Evolutionary conservation across 2,797 vertebrate genomes (phyloP), one percentile per base, ranked within the genome.

Genomic region (Chelmon rostratus): DNA sequence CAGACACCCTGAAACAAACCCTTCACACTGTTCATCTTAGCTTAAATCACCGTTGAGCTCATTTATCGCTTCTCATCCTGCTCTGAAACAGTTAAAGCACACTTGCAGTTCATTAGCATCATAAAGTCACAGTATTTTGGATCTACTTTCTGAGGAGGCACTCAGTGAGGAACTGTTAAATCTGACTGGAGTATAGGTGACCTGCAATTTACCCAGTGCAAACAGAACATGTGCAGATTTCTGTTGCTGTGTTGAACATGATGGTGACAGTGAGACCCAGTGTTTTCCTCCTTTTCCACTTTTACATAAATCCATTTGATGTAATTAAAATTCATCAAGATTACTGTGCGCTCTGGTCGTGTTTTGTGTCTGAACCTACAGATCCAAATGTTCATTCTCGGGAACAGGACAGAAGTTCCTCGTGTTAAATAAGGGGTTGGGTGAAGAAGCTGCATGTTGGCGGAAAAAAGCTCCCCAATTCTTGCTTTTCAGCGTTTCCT

Each of bases 271-370:
- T 67, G 83, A 89, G 75, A 91, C 80, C 86, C 86, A 72, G 76
- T 91, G 92, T 91, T 91, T 89, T 84, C 76, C 85, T 89, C 86
- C 76, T 94, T 94, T 96, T 94, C 84, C 93, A 94, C 90, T 95
- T 95, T 95, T 95, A 89, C 94, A 95, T 94, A 87, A 95, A 94
- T 84, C 85, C 91, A 93, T 94, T 92, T 95, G 89, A 93, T 94
- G 93, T 93, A 86, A 95, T 91, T 93, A 94, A 94, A 89, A 90
- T 76, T 81, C 68, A 85, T 89, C 74, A 85, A 89, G 79, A 74
- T 70, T 63, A 72, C 35, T 21, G 49, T 78, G 68, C 85, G 47
- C 53, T 79, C 13, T 21, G 75, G 50, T 5, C 76, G 37, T 59
- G 33, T 77, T 50, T 73, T 38, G 11, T 37, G 13, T 37, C 6